phyloP scores from a whole-genome alignment of 2,888 invertebrate genomes.

The Odontothrips loti region DNA sequence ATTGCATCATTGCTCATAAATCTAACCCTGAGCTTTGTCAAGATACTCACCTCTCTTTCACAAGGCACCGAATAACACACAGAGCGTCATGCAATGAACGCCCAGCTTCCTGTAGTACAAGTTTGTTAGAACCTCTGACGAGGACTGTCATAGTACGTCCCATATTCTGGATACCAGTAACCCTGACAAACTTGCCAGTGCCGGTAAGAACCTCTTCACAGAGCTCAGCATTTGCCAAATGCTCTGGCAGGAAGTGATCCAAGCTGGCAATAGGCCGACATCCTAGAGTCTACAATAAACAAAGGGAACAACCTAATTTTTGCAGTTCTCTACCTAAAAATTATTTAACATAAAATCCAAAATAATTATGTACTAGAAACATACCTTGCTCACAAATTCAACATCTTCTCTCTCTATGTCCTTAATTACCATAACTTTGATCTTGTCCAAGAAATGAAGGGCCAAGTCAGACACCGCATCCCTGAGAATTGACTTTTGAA shows the following conservation, averaged over 20 bases:
- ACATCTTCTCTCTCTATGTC: constrained; percentile 98
- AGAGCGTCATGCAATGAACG: constrained; percentile 79
- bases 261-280: constrained; percentile 97
- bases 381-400: constrained; percentile 87
- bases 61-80: constrained; percentile 92
- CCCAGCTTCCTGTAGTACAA: constrained; percentile 76
- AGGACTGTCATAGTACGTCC: constrained; percentile 91
- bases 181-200: constrained; percentile 85
- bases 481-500: constrained; percentile 70
- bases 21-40: neutral
- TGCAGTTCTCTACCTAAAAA: neutral
- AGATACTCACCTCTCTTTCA: constrained; percentile 63
- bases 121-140: constrained; percentile 81
- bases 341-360: neutral
- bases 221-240: constrained; percentile 84
- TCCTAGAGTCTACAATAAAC: constrained; percentile 60
- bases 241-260: constrained; percentile 93
- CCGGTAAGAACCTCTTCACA: constrained; percentile 91
- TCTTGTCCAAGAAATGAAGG: constrained; percentile 96
- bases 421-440: constrained; percentile 97
- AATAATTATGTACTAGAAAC: neutral
- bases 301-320: constrained; percentile 14
- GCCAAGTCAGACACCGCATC: constrained; percentile 97
- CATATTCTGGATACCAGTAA: constrained; percentile 79
- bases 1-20: neutral